phyloP scores from a whole-genome alignment of 2,797 vertebrate species.

The Sebastes umbrosus region DNA sequence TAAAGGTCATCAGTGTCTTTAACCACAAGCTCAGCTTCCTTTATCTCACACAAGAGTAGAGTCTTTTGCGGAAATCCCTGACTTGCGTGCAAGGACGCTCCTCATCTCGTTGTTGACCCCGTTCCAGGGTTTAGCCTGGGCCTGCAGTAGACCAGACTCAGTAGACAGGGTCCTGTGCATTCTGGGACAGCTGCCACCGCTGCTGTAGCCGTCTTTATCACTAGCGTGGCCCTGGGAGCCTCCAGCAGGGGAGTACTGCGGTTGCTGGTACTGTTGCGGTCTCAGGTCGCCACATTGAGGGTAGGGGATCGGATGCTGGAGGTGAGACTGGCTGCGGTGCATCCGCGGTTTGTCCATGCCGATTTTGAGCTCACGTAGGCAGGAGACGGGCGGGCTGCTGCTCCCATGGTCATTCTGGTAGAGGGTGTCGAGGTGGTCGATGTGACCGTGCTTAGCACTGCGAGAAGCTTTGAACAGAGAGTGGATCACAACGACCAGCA shows the following conservation, averaged over 20 bases:
- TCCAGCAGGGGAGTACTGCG: constrained; percentile 61
- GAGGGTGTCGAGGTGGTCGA: constrained; percentile 68
- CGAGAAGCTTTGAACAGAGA: constrained; percentile 79
- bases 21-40: neutral
- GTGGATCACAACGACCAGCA: constrained; percentile 83
- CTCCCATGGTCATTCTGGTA: constrained; percentile 82
- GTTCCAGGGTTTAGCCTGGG: constrained; percentile 85
- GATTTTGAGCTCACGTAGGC: constrained; percentile 74
- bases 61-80: constrained; percentile 83
- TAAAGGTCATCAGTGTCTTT: constrained; percentile 13
- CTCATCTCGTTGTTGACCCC: constrained; percentile 88
- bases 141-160: constrained; percentile 80
- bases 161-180: constrained; percentile 83
- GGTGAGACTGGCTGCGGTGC: constrained; percentile 76
- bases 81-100: constrained; percentile 81
- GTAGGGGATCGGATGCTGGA: constrained; percentile 81
- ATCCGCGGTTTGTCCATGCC: constrained; percentile 66
- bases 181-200: constrained; percentile 60
- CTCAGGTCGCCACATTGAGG: constrained; percentile 68
- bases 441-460: constrained; percentile 43
- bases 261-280: constrained; percentile 66
- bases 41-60: constrained; percentile 87
- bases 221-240: constrained; percentile 59
- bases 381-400: constrained; percentile 28
- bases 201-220: constrained; percentile 76